Evolutionary conservation across 1,140 invertebrate species (phyloP), one percentile per base, ranked within the genome.

Genomic region (Tetramorium alpestre): DNA sequence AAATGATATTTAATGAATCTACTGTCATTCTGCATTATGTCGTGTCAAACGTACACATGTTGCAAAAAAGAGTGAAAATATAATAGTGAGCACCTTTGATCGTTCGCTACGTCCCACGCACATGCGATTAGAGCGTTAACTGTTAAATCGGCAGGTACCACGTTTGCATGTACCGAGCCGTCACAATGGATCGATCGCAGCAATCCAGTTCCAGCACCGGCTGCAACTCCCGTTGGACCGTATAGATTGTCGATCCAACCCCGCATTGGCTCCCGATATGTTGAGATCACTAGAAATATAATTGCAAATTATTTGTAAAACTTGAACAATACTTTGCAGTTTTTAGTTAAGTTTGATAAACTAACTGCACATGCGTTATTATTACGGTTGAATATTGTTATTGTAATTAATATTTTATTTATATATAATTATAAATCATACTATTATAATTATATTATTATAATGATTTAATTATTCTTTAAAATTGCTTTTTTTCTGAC

Each of bases 201-300:
- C 1, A 98, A 95, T 28, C 98, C 98, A 51, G 97, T 97, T 6
- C 97, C 97, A 41, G 97, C 97, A 18, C 97, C 97, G 28, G 97
- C 97, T 38, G 97, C 96, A 10, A 97, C 95, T 62, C 97, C 98
- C 81, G 98, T 98, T 4, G 98, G 98, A 51, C 98, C 98, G 93
- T 99, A 99, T 93, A 98, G 96, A 92, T 99, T 99, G 93, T 99
- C 98, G 56, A 99, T 98, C 97, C 97, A 98, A 49, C 97, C 96
- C 51, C 91, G 88, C 28, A 96, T 86, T 56, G 96, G 96, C 90
- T 96, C 96, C 76, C 94, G 93, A 60, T 95, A 95, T 10, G 96
- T 96, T 0, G 96, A 95, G 70, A 96, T 95, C 28, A 96, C 96
- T 96, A 89, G 18, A 94, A 94, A 54, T 41, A 16, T 44, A 22